These are phyloP conservation scores for Silurus aristotelis DNA, from an alignment of 2,797 vertebrate genomes.

Conservation along the genomic window DNA sequence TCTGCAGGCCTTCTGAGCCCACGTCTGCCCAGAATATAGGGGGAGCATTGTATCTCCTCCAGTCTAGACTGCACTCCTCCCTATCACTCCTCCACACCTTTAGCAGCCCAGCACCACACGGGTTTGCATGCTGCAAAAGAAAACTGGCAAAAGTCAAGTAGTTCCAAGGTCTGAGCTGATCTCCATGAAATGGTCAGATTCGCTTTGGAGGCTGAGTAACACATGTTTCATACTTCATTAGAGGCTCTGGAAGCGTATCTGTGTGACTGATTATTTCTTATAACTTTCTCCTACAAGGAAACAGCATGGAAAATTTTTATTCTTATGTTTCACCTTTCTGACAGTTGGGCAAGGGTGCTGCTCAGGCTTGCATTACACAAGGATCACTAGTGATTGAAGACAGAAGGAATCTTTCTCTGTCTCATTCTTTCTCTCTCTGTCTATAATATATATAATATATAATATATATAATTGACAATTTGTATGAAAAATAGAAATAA, in stretches of 20 bases:
- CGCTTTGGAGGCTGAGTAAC: conserved; percentile 15
- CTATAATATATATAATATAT: too few relatives aligned
- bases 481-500: too few relatives aligned
- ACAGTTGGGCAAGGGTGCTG: neutral
- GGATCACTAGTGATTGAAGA: conserved; percentile 21
- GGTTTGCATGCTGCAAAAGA: conserved; percentile 31
- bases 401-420: neutral
- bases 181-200: conserved; percentile 22
- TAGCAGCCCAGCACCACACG: conserved; percentile 43
- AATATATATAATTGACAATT: too few relatives aligned
- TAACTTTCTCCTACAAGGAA: conserved; percentile 16
- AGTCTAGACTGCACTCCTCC: conserved; percentile 47
- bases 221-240: conserved; percentile 12
- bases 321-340: conserved; percentile 31
- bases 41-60: conserved; percentile 53
- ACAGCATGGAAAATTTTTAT: conserved; percentile 1
- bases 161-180: neutral
- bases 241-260: neutral
- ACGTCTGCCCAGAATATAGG: conserved; percentile 47
- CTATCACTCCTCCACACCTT: conserved; percentile 46
- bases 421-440: too few relatives aligned
- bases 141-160: conserved; percentile 38
- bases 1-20: conserved; percentile 49
- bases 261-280: conserved; percentile 14
- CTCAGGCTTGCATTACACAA: neutral